These are phyloP conservation scores for Cnemophilus loriae DNA, from an alignment of 2,113 vertebrate species.

Conservation along the genomic window DNA sequence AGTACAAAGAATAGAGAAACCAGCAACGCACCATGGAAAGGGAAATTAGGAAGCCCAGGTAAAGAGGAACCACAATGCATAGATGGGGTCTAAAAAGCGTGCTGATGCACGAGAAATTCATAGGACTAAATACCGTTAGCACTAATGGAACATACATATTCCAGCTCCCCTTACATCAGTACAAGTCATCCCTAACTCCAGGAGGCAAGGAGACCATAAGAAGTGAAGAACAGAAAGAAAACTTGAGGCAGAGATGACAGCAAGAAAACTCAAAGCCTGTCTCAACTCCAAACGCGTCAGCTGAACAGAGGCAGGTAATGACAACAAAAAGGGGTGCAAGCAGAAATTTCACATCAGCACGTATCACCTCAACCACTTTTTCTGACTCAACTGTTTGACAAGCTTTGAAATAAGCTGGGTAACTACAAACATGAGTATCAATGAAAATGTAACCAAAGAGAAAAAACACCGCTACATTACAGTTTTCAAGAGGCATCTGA, in stretches of 20 bases:
- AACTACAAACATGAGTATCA: not conserved
- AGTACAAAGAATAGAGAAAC: not conserved
- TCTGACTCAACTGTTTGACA: not conserved
- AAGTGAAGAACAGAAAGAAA: not conserved
- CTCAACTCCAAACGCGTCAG: not conserved
- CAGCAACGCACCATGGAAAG: not conserved
- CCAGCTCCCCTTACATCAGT: not conserved
- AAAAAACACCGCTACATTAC: not conserved
- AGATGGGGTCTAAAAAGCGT: not conserved
- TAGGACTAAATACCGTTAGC: not conserved
- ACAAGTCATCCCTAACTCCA: not conserved
- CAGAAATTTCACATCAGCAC: not conserved
- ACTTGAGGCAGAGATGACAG: not conserved
- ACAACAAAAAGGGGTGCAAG: not conserved
- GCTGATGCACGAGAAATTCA: not conserved
- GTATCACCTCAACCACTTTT: not conserved
- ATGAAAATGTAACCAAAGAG: not conserved
- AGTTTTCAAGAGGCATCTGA: not conserved
- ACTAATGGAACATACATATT: not conserved
- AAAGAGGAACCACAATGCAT: not conserved
- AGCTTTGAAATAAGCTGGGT: not conserved
- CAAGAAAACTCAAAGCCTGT: not conserved
- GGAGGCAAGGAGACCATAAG: not conserved
- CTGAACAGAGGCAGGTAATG: not conserved
- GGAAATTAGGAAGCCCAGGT: not conserved